Conservation (phyloP, 2,888 invertebrate species). For the Anodontia alba region DNA sequence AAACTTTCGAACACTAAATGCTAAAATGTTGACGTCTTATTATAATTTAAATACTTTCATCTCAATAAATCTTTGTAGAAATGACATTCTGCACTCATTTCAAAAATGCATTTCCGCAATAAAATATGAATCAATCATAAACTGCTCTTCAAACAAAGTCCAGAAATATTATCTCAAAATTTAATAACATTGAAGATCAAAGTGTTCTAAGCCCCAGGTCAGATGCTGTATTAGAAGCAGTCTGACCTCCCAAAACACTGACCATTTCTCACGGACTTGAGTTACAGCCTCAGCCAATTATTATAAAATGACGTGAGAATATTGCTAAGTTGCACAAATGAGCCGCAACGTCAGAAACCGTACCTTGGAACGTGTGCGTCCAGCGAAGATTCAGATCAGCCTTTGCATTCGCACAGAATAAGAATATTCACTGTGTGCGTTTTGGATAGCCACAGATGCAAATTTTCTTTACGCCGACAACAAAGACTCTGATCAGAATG, state of each 20-base stretch:
- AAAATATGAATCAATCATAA: conserved; percentile 18
- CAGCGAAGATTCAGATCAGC: too few relatives aligned
- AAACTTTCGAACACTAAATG: too few relatives aligned
- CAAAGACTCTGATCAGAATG: too few relatives aligned
- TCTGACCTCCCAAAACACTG: not conserved
- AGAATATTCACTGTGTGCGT: too few relatives aligned
- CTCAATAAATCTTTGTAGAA: not conserved
- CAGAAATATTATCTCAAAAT: conserved; percentile 17
- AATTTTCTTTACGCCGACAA: too few relatives aligned
- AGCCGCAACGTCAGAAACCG: too few relatives aligned
- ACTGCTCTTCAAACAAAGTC: conserved; percentile 5
- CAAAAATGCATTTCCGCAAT: conserved; percentile 16
- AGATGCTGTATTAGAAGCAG: not conserved
- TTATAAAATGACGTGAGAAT: conserved; percentile 31
- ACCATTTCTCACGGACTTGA: not conserved
- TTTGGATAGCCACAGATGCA: too few relatives aligned
- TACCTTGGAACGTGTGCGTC: too few relatives aligned
- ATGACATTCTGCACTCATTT: not conserved
- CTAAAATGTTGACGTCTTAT: too few relatives aligned
- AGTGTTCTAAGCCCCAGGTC: not conserved
- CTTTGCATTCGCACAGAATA: too few relatives aligned
- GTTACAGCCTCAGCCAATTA: conserved; percentile 1
- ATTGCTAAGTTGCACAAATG: conserved; percentile 24
- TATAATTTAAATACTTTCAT: too few relatives aligned
- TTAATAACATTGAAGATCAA: conserved; percentile 20